Percentiles rank a stretch among this genome's conserved stretches.
phyloP scores from a whole-genome alignment of 2,113 vertebrate species.

The Astatoreochromis straeleni region DNA sequence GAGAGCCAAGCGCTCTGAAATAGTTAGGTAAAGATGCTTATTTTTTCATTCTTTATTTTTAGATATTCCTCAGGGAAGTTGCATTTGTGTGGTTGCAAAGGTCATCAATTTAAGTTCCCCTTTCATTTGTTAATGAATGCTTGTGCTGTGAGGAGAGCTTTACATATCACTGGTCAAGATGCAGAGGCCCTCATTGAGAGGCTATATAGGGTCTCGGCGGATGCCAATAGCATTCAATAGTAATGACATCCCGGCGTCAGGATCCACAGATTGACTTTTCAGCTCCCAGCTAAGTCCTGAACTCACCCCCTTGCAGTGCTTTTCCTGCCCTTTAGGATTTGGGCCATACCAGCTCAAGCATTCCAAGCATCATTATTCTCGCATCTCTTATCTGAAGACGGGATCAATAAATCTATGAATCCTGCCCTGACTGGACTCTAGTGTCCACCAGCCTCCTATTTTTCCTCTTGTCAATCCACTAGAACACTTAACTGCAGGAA shows the following conservation, averaged over 20 bases:
- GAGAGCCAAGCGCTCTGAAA: constrained; percentile 49
- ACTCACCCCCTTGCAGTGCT: not conserved
- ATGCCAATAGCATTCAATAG: constrained; percentile 17
- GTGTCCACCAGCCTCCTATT: constrained; percentile 48
- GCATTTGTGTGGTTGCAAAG: constrained; percentile 48
- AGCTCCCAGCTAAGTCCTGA: not conserved
- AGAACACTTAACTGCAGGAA: constrained; percentile 66
- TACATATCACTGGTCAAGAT: not conserved
- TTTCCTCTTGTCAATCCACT: constrained; percentile 52
- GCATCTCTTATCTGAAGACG: constrained; percentile 57
- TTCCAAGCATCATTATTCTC: constrained; percentile 62
- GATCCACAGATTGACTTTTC: constrained; percentile 38
- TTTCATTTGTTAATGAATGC: constrained; percentile 30
- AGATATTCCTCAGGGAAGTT: constrained; percentile 23
- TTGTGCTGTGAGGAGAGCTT: not conserved
- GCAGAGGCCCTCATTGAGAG: not conserved
- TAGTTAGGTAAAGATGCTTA: constrained; percentile 55
- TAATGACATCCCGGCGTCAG: constrained; percentile 14
- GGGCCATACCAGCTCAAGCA: constrained; percentile 7
- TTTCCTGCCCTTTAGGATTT: constrained; percentile 8
- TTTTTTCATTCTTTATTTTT: constrained; percentile 49
- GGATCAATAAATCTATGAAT: constrained; percentile 72
- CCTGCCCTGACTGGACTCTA: constrained; percentile 37
- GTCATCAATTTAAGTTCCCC: constrained; percentile 36
- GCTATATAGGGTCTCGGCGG: not conserved